phyloP scores from a whole-genome alignment of 1,140 invertebrate species.

The Zaprionus lachaisei region DNA sequence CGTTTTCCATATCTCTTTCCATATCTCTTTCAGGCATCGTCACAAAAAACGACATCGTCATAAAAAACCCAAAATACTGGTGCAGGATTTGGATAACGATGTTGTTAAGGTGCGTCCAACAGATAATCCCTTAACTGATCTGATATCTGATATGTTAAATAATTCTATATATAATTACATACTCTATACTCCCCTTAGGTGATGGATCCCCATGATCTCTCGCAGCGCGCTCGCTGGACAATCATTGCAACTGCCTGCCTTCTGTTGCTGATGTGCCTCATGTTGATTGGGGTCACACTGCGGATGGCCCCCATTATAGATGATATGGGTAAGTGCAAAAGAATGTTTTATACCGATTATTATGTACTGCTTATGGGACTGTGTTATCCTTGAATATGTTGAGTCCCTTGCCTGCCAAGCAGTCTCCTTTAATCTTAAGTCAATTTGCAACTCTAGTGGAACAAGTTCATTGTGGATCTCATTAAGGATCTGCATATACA shows the following conservation, averaged over 20 bases:
- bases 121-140: neutral
- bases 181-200: constrained; percentile 77
- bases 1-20: neutral
- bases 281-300: constrained; percentile 94
- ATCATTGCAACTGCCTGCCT: constrained; percentile 94
- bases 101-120: constrained; percentile 70
- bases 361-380: constrained; percentile 32
- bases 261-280: constrained; percentile 92
- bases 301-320: constrained; percentile 96
- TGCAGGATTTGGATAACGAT: constrained; percentile 83
- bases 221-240: constrained; percentile 92
- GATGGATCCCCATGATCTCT: constrained; percentile 90
- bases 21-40: constrained; percentile 55
- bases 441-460: constrained; percentile 59
- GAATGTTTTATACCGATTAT: neutral
- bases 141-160: neutral
- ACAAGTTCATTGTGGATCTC: constrained; percentile 51
- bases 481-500: constrained; percentile 4
- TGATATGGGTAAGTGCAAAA: constrained; percentile 93
- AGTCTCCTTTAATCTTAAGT: constrained; percentile 52
- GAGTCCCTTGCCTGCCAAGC: constrained; percentile 50
- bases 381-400: neutral
- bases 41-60: constrained; percentile 84
- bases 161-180: neutral
- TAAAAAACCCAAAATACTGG: constrained; percentile 84